A percentile compares a stretch with the other conserved stretches of the same genome.
phyloP scores from a whole-genome alignment of 2,797 vertebrate species.

The Philypnodon macrostomus region DNA sequence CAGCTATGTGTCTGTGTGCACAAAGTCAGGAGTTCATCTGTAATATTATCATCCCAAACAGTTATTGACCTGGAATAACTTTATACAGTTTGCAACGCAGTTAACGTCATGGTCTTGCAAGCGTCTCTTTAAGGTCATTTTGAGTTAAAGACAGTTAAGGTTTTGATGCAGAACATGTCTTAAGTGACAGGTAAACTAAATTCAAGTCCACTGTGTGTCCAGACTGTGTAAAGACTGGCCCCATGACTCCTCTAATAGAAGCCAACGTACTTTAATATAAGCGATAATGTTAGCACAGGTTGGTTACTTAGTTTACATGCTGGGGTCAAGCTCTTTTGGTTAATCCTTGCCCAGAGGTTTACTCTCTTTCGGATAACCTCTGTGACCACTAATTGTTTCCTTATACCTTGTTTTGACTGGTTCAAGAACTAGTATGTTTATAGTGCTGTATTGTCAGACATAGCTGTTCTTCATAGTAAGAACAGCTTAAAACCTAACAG shows the following conservation, averaged over 20 bases:
- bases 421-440: slow-evolving; percentile 1
- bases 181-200: slow-evolving; percentile 4
- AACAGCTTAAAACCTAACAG: too few species aligned
- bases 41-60: background rate
- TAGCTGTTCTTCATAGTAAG: too few species aligned
- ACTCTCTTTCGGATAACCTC: slow-evolving; percentile 35
- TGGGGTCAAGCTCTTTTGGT: slow-evolving; percentile 17
- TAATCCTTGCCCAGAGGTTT: slow-evolving; percentile 34
- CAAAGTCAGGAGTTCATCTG: slow-evolving; percentile 33
- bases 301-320: slow-evolving; percentile 6
- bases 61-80: slow-evolving; percentile 7
- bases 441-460: too few species aligned
- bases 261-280: slow-evolving; percentile 1
- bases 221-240: background rate
- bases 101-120: background rate
- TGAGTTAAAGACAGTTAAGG: slow-evolving; percentile 6
- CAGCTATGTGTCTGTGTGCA: slow-evolving; percentile 4
- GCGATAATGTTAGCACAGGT: background rate
- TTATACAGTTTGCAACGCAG: slow-evolving; percentile 13
- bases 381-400: slow-evolving; percentile 14
- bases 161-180: background rate
- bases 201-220: slow-evolving; percentile 14
- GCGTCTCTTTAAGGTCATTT: background rate
- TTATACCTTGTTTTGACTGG: slow-evolving; percentile 5
- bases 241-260: slow-evolving; percentile 21